Conservation (phyloP, 2,797 vertebrate species). For the Myotis findleyi region DNA sequence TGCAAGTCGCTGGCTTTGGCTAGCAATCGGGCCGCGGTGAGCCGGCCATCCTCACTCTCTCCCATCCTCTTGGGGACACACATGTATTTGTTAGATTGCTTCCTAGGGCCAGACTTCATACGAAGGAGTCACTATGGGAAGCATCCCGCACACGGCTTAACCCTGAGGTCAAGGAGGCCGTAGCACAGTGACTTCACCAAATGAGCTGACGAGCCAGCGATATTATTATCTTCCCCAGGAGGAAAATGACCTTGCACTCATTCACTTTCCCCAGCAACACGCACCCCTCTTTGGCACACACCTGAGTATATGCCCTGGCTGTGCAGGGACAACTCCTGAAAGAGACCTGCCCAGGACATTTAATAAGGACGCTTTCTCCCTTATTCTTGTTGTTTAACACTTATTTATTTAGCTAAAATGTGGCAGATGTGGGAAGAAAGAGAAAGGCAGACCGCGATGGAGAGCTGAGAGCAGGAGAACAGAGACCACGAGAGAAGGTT, state of each 20-base stretch:
- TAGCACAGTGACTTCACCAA: background rate
- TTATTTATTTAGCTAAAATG: background rate
- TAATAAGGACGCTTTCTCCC: background rate
- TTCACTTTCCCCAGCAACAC: background rate
- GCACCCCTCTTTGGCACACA: background rate
- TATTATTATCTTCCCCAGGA: background rate
- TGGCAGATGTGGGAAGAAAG: background rate
- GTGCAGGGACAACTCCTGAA: no score
- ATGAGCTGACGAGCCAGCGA: background rate
- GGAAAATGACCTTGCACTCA: background rate
- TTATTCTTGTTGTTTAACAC: background rate
- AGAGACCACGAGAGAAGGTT: background rate
- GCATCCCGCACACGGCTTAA: background rate
- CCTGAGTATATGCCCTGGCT: fast-evolving
- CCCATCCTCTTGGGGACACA: background rate
- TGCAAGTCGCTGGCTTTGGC: background rate
- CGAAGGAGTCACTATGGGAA: background rate
- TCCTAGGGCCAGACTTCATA: background rate
- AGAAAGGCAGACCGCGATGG: background rate
- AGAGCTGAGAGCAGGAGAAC: background rate
- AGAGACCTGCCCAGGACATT: background rate
- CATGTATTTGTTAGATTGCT: background rate
- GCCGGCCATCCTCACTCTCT: background rate
- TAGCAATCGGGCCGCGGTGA: background rate
- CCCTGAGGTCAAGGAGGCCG: background rate